Evolutionary conservation across 2,113 vertebrate genomes (phyloP), one percentile per base, ranked within the genome.

Genomic region (Pachyramphus minor): DNA sequence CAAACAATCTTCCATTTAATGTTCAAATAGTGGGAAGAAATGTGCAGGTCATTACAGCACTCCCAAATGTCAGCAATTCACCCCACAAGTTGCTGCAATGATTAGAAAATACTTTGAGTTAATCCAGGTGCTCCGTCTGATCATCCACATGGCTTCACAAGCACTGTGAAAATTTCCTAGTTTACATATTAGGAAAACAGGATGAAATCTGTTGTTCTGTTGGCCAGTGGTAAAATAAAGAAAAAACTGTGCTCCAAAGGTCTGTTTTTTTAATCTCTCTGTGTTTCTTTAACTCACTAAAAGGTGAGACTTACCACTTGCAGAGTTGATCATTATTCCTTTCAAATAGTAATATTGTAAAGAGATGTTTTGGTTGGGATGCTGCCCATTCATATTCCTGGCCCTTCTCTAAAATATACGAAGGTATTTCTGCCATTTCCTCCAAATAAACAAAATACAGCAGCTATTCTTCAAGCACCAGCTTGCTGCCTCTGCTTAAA

Each of bases 181-280:
- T 44, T 78, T 67, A 41, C 8, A 1, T 25, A 15, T 63, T 33
- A 80, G 31, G 33, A 74, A 83, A 89, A 45, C 3, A 63, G 37
- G 30, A 58, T 50, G 60, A 86, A 79, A 63, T 2, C 6, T 71
- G 20, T 23, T 67, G 10, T 73, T 92, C 37, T 21, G 6, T 24
- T 77, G 27, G 30, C 14, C 30, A 44, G 1, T 8, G 20, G 27
- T 62, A 24, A 87, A n/a, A 37, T 31, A 74, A 78, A 63, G 24
- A 63, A 87, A 77, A 83, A 52, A 14, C 1, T 2, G 3, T 59
- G 49, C 50, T 18, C 28, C 23, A 55, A 73, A 77, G 30, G 16
- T 6, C 25, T 69, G 3, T 0, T 53, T 86, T 84, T 67, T 5
- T 1, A n/a, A n/a, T 60, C 27, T 1, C 1, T 67, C 33, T 24